phyloP scores from a whole-genome alignment of 2,113 vertebrate genomes.

The Nothobranchius kuhntae region DNA sequence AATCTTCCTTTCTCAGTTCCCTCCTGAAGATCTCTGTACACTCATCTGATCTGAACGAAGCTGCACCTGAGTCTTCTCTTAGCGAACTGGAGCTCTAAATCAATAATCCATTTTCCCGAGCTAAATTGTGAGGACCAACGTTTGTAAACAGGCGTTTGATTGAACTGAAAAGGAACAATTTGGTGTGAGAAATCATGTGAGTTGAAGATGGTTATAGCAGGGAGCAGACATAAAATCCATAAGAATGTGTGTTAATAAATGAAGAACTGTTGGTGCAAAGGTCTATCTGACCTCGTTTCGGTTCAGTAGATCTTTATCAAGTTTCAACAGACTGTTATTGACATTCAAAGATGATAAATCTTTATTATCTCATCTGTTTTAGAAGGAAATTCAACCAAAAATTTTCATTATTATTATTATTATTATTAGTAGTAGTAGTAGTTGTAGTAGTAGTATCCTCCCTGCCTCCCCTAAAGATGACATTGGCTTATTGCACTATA shows the following conservation, averaged over 20 bases:
- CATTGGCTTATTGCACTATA: no score
- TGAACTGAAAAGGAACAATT: background rate
- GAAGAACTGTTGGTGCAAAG: no score
- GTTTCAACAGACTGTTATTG: no score
- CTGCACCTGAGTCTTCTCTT: background rate
- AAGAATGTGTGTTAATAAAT: background rate
- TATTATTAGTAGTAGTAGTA: no score
- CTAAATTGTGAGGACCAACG: background rate
- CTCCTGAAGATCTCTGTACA: background rate
- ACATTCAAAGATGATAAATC: no score
- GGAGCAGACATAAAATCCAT: background rate
- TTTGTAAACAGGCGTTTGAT: background rate
- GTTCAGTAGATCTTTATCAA: no score
- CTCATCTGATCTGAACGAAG: background rate
- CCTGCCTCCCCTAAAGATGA: no score
- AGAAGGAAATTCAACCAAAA: no score
- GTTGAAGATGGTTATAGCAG: background rate
- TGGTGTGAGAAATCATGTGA: background rate
- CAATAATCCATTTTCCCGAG: slow-evolving; percentile 26
- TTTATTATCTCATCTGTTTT: no score
- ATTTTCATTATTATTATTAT: no score
- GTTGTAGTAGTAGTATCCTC: no score
- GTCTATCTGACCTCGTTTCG: no score
- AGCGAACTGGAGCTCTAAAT: slow-evolving; percentile 11
- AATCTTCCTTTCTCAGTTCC: background rate